phyloP scores from a whole-genome alignment of 1,140 invertebrate species.

The Halictus rubicundus region DNA sequence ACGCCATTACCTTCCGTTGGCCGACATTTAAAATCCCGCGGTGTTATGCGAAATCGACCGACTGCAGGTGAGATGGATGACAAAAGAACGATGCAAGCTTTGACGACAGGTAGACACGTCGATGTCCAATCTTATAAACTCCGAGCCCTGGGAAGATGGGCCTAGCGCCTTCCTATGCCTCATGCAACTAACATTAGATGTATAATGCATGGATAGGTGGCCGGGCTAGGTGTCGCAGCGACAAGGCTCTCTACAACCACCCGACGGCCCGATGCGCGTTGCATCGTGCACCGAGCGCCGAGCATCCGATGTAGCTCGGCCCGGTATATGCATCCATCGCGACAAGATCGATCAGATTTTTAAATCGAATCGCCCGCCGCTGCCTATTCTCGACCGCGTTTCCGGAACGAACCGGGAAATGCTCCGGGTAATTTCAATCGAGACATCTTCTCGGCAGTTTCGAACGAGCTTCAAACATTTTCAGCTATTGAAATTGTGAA shows the following conservation, averaged over 20 bases:
- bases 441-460: no score
- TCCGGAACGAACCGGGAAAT: no score
- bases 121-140: constrained; percentile 62
- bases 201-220: constrained; percentile 71
- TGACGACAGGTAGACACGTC: constrained; percentile 71
- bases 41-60: not conserved
- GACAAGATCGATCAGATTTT: constrained; percentile 11
- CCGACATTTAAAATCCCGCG: constrained; percentile 4
- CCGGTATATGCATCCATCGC: constrained; percentile 4
- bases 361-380: constrained; percentile 3
- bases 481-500: no score
- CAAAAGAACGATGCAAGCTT: constrained; percentile 39
- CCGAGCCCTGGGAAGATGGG: constrained; percentile 63
- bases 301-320: constrained; percentile 5
- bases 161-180: constrained; percentile 66
- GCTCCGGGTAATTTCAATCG: no score
- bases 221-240: constrained; percentile 64
- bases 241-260: constrained; percentile 51
- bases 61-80: constrained; percentile 32
- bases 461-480: no score
- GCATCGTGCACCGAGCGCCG: constrained; percentile 7
- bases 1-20: not conserved
- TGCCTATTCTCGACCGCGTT: no score
- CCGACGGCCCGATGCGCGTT: constrained; percentile 47
- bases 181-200: constrained; percentile 76